Base-by-base conservation (phyloP, 37 sponge, comb jelly and placozoan species). In the Cladorhizidae sp. region DNA sequence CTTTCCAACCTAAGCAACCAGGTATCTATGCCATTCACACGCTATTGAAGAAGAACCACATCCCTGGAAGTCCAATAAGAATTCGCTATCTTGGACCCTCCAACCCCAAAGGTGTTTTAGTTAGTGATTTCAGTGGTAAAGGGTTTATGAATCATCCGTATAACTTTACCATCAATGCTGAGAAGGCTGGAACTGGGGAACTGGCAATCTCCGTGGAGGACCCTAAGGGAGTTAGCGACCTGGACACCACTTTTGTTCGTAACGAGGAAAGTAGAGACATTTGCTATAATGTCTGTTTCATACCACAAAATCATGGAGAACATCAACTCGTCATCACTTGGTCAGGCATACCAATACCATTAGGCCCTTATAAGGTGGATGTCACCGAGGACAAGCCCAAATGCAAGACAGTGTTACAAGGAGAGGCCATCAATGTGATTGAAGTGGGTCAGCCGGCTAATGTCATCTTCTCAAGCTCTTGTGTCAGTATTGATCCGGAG, bases 41-140 rank as follows among this genome's bases (percentile, higher is more conserved):
- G 0, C 33, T 77, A 33, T 2, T 75, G 31, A 71, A 70, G 45
- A 56, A 72, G 1, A 72, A 57, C 28, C 76, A 73, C 28, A 73
- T 87, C 25, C 43, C 80, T 56, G 88, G 85, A 0, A 87, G 92
- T 33, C 92, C 92, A 3, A 87, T 73, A 49, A 36, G 64, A 49
- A 52, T 87, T 9, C 40, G 55, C 5, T 49, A 59, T 31, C 45
- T 54, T 12, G 32, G 29, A 8, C 88, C 88, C 36, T 76, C 85
- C 3, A 64, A 85, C 17, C 76, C 86, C 0, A 39, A 36, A 1
- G 77, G 61, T 35, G 86, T 85, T 7, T 70, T 57, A 31, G 58
- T 90, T 25, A 40, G 11, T 18, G 70, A 72, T 0, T 42, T 81
- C 7, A 72, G 55, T 17, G 72, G 36, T 1, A 45, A 76, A 25